phyloP scores from a whole-genome alignment of 2,888 invertebrate genomes.

The Plagodis dolabraria region DNA sequence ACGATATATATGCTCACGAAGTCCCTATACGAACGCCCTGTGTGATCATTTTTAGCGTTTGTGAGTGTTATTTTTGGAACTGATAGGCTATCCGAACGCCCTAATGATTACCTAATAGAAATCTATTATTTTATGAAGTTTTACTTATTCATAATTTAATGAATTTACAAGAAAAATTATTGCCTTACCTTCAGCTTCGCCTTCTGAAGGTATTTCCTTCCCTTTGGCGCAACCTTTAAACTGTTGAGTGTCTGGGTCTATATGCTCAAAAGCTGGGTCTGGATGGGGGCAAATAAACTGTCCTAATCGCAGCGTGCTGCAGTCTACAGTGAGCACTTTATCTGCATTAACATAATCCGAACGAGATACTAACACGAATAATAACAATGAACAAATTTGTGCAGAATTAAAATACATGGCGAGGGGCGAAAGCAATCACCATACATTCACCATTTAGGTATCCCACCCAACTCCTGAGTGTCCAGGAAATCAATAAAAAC shows the following conservation, averaged over 20 bases:
- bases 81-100: too few relatives aligned
- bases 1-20: too few relatives aligned
- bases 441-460: background rate
- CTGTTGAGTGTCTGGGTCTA: slow-evolving; percentile 96
- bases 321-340: slow-evolving; percentile 82
- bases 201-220: slow-evolving; percentile 84
- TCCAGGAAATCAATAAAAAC: too few relatives aligned
- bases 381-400: slow-evolving; percentile 45
- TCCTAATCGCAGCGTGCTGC: slow-evolving; percentile 89
- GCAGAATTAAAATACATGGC: slow-evolving; percentile 19
- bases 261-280: slow-evolving; percentile 89
- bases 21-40: too few relatives aligned
- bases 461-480: too few relatives aligned
- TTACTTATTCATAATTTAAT: too few relatives aligned
- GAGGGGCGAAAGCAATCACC: slow-evolving; percentile 2
- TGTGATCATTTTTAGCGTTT: too few relatives aligned
- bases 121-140: too few relatives aligned
- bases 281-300: slow-evolving; percentile 94
- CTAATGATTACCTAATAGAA: too few relatives aligned
- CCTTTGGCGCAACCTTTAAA: slow-evolving; percentile 89
- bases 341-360: slow-evolving; percentile 66
- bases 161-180: too few relatives aligned
- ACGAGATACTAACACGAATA: slow-evolving; percentile 46
- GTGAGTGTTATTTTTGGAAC: too few relatives aligned
- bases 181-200: slow-evolving; percentile 89